phyloP scores from a whole-genome alignment of 2,113 vertebrate genomes.

The Hippolais icterina region DNA sequence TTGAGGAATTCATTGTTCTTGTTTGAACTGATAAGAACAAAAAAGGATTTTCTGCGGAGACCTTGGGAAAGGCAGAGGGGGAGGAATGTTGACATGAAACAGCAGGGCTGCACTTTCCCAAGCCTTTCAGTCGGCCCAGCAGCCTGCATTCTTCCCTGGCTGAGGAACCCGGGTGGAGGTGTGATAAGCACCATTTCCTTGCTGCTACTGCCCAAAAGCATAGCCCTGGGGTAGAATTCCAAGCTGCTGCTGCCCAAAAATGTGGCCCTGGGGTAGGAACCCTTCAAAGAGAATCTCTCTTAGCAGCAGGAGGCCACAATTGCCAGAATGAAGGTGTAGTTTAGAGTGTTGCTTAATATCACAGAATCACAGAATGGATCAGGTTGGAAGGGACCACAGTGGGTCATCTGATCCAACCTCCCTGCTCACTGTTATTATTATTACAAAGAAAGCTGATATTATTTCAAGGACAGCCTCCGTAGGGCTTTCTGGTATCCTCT shows the following conservation, averaged over 20 bases:
- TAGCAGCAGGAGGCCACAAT: not conserved
- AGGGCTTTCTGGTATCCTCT: not conserved
- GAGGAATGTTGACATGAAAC: conserved; percentile 72
- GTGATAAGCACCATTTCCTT: not conserved
- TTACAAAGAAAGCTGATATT: not conserved
- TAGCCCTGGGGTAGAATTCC: not conserved
- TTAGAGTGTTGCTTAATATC: not conserved
- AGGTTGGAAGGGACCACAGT: not conserved
- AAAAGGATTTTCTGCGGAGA: conserved; percentile 77
- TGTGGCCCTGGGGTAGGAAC: not conserved
- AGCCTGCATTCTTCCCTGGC: conserved; percentile 1
- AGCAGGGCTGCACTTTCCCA: conserved; percentile 68
- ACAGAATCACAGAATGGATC: not conserved
- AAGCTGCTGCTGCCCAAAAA: not conserved
- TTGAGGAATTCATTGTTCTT: conserved; percentile 85
- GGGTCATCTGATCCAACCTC: not conserved
- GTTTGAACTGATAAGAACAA: conserved; percentile 85
- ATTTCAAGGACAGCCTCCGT: not conserved
- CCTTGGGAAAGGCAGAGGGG: conserved; percentile 77
- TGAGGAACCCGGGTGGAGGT: not conserved
- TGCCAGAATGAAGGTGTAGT: not conserved
- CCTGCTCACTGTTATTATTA: not conserved
- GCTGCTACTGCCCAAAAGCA: not conserved
- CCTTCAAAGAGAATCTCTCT: not conserved
- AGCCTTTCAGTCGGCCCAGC: not conserved